Evolutionary conservation across 2,888 invertebrate species (phyloP), one percentile per base, ranked within the genome.

Genomic region (Sinopyrophorus schimmeli): DNA sequence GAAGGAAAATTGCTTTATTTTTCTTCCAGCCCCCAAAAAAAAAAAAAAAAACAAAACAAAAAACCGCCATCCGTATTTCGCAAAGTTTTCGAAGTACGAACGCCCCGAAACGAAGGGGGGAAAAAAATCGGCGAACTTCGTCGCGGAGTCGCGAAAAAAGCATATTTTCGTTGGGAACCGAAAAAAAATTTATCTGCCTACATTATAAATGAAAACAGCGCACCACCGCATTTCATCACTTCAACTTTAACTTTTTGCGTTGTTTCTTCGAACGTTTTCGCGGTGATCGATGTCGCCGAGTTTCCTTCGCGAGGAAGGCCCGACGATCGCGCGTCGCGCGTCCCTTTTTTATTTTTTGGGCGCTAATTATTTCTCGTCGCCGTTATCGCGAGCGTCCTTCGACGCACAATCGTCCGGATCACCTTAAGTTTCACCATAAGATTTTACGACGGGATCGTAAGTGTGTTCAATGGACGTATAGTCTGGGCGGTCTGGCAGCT

Each of bases 381-480:
- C n/a, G n/a, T n/a, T n/a, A n/a, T n/a, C 17, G 23, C 16, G 21
- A 21, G 30, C 31, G 40, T 27, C 20, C 16, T 31, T 41, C 17
- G 32, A 41, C 32, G 30, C 20, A 20, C 28, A 47, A 47, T 26
- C 12, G 40, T 34, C 20, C 27, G 32, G 40, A 39, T 39, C 39
- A 39, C 32, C 40, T 39, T 27, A 11, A 14, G 27, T 47, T 40
- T n/a, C n/a, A n/a, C n/a, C 32, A 31, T 44, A 44, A 44, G 37
- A 44, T 44, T 44, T 40, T 40, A 47, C 39, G 47, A 47, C 26
- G 20, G 12, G 20, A 23, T 39, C 34, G n/a, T n/a, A n/a, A 28
- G 16, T 37, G 37, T 48, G 37, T 34, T 48, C 47, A 48, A 41
- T 48, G 40, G 30, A 48, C 26, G 40, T 40, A 37, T 48, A 35